phyloP scores from a whole-genome alignment of 2,888 invertebrate genomes.

The Saturnia pavonia region DNA sequence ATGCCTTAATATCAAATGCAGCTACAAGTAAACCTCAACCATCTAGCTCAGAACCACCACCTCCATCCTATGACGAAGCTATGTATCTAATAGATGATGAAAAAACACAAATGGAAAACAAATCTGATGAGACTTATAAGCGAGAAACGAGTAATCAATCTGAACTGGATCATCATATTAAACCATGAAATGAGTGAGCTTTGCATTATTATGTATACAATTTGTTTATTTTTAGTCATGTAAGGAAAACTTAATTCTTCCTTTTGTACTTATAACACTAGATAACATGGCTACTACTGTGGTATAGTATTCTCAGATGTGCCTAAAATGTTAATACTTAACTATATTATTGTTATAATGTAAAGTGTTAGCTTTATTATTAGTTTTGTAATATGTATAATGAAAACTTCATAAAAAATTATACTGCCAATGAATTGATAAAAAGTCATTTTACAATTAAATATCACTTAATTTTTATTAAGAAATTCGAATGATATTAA shows the following conservation, averaged over 20 bases:
- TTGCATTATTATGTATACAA: conserved; percentile 31
- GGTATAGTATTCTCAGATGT: conserved; percentile 70
- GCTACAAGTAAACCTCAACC: conserved; percentile 68
- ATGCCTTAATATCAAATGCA: conserved; percentile 77
- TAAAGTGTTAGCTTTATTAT: conserved; percentile 15
- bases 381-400: not conserved
- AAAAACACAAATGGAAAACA: conserved; percentile 56
- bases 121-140: conserved; percentile 61
- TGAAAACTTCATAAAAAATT: conserved; percentile 10
- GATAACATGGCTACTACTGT: conserved; percentile 59
- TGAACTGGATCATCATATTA: conserved; percentile 58
- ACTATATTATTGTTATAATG: conserved; percentile 53
- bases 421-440: conserved; percentile 9
- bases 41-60: conserved; percentile 80
- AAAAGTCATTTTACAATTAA: not conserved
- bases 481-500: not conserved
- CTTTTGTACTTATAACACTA: conserved; percentile 74
- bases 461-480: conserved; percentile 3
- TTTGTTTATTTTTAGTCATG: conserved; percentile 48
- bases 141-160: conserved; percentile 66
- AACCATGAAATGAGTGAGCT: conserved; percentile 56
- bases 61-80: conserved; percentile 85
- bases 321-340: conserved; percentile 73
- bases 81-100: conserved; percentile 79
- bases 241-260: conserved; percentile 72